A percentile compares a stretch with the other conserved stretches of the same genome.
phyloP scores from a whole-genome alignment of 2,113 vertebrate genomes.

The Sturnira hondurensis region DNA sequence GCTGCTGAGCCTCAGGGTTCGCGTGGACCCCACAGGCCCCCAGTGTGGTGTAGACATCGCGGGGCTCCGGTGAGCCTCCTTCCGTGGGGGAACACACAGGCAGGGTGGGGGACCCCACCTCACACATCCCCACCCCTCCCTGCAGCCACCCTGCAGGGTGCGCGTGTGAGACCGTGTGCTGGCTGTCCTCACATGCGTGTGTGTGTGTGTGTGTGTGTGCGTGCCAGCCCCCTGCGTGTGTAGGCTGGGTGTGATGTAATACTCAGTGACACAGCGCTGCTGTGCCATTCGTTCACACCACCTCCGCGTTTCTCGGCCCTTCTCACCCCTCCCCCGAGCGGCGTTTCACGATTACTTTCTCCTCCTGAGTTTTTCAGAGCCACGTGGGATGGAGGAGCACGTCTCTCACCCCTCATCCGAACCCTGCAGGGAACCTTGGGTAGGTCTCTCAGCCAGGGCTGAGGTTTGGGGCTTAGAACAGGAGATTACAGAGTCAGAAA shows the following conservation, averaged over 20 bases:
- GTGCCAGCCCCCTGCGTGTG: constrained; percentile 64
- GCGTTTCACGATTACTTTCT: constrained; percentile 71
- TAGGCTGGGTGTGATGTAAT: constrained; percentile 78
- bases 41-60: background rate
- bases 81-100: background rate
- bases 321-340: constrained; percentile 71
- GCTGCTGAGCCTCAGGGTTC: background rate
- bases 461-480: background rate
- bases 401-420: constrained; percentile 47
- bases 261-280: constrained; percentile 77
- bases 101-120: fast-evolving
- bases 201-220: background rate
- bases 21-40: fast-evolving
- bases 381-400: constrained; percentile 32
- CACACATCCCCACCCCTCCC: background rate
- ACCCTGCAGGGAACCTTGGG: background rate
- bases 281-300: constrained; percentile 77
- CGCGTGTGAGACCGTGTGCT: background rate
- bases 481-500: background rate
- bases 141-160: background rate
- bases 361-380: constrained; percentile 15
- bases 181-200: background rate
- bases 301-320: constrained; percentile 68
- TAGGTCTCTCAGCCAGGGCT: background rate
- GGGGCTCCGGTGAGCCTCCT: background rate